A percentile compares a stretch with the other conserved stretches of the same genome.
These are phyloP conservation scores for Lophius piscatorius DNA, from an alignment of 2,113 vertebrate genomes.

Conservation along the genomic window DNA sequence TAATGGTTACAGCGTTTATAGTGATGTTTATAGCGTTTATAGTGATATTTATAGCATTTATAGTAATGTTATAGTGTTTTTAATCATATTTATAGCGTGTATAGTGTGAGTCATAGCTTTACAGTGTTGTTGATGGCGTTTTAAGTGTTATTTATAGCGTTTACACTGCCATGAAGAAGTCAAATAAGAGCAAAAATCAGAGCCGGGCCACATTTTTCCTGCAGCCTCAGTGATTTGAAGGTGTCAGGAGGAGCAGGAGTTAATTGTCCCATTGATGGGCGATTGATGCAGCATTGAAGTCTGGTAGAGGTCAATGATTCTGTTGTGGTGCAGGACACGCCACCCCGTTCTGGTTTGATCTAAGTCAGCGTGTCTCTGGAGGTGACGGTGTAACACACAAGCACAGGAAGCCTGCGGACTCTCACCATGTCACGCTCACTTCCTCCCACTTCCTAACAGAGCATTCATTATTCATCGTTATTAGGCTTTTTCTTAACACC, in stretches of 20 bases:
- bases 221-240: slow-evolving; percentile 13
- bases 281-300: slow-evolving; percentile 48
- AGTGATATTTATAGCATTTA: too few relatives aligned
- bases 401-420: slow-evolving; percentile 5
- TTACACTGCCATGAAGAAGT: too few relatives aligned
- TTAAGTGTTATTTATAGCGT: too few relatives aligned
- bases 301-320: slow-evolving; percentile 48
- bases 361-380: slow-evolving; percentile 58
- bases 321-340: slow-evolving; percentile 49
- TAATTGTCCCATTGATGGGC: slow-evolving; percentile 61
- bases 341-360: slow-evolving; percentile 58
- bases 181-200: too few relatives aligned
- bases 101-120: too few relatives aligned
- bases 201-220: too few relatives aligned
- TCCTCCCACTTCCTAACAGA: slow-evolving; percentile 52
- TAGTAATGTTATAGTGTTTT: too few relatives aligned
- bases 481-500: slow-evolving; percentile 70
- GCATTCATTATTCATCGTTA: slow-evolving; percentile 75
- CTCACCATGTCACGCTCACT: slow-evolving; percentile 29
- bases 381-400: slow-evolving; percentile 37
- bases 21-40: too few relatives aligned
- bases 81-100: too few relatives aligned
- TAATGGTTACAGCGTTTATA: too few relatives aligned
- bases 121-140: too few relatives aligned
- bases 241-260: slow-evolving; percentile 1